Percentiles rank a stretch among this genome's conserved stretches.
Evolutionary conservation across 1,140 invertebrate genomes (phyloP).

Genomic region (Lucilia sericata): DNA sequence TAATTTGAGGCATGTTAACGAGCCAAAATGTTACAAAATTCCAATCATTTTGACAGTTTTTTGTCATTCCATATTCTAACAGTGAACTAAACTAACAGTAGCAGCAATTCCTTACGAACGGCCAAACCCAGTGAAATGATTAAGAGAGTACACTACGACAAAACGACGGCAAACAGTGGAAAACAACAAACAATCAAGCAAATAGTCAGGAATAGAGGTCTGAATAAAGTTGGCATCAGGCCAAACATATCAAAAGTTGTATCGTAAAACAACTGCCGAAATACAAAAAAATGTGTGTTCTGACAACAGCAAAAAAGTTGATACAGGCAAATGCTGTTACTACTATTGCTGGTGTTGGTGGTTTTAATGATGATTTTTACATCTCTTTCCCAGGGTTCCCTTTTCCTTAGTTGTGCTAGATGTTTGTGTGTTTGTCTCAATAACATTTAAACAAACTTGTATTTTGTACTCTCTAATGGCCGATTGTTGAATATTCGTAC

Average conservation of each 20-base stretch:
- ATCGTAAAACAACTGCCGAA: background rate
- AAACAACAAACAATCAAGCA: background rate
- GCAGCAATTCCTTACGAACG: background rate
- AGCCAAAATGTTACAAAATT: conserved; percentile 64
- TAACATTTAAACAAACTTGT: background rate
- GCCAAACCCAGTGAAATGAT: background rate
- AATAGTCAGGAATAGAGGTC: background rate
- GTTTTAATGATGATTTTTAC: background rate
- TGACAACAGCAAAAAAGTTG: background rate
- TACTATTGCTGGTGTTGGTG: background rate
- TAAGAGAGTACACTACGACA: background rate
- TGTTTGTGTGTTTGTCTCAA: background rate
- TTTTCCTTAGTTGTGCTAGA: too few relatives aligned
- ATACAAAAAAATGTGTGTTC: background rate
- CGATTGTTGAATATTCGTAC: background rate
- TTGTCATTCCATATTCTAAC: background rate
- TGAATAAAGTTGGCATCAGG: background rate
- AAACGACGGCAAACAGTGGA: background rate
- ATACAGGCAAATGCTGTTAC: background rate
- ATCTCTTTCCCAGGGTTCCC: too few relatives aligned
- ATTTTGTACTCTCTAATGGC: background rate
- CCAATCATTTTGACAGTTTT: conserved; percentile 58
- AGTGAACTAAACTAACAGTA: background rate
- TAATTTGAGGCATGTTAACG: conserved; percentile 63
- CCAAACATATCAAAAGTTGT: background rate